These are phyloP conservation scores for Gila orcuttii DNA, from an alignment of 2,113 vertebrate genomes.

Conservation along the genomic window DNA sequence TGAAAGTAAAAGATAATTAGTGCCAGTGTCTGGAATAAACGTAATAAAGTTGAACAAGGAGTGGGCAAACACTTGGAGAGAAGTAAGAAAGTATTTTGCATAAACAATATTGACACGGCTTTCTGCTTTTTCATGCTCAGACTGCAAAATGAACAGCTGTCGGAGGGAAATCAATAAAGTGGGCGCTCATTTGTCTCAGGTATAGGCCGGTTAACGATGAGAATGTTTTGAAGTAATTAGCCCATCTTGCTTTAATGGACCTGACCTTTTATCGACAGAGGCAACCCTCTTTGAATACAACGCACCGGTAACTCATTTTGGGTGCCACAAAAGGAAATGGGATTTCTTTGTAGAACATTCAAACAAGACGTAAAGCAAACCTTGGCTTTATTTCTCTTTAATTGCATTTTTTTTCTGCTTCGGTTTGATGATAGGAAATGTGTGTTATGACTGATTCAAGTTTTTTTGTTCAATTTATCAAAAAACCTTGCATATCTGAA, in stretches of 20 bases:
- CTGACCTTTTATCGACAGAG: constrained; percentile 45
- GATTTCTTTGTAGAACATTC: constrained; percentile 27
- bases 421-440: neutral
- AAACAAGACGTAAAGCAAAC: constrained; percentile 14
- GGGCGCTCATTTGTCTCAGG: constrained; percentile 51
- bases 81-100: constrained; percentile 27
- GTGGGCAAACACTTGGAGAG: constrained; percentile 31
- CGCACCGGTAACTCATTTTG: constrained; percentile 42
- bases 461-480: neutral
- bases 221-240: constrained; percentile 61
- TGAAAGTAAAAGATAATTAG: constrained; percentile 59
- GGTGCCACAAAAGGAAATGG: constrained; percentile 44
- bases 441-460: neutral
- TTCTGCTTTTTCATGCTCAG: constrained; percentile 31
- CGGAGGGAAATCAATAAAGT: constrained; percentile 42
- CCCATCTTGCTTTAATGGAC: constrained; percentile 56
- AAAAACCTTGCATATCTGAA: neutral
- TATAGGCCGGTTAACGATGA: constrained; percentile 55
- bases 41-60: constrained; percentile 49
- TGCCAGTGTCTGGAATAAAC: constrained; percentile 47
- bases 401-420: neutral
- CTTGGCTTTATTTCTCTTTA: neutral
- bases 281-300: constrained; percentile 46
- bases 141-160: constrained; percentile 45
- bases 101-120: constrained; percentile 48